These are phyloP conservation scores for Stenolophus ochropezus DNA, from an alignment of 2,888 invertebrate species.

Conservation along the genomic window DNA sequence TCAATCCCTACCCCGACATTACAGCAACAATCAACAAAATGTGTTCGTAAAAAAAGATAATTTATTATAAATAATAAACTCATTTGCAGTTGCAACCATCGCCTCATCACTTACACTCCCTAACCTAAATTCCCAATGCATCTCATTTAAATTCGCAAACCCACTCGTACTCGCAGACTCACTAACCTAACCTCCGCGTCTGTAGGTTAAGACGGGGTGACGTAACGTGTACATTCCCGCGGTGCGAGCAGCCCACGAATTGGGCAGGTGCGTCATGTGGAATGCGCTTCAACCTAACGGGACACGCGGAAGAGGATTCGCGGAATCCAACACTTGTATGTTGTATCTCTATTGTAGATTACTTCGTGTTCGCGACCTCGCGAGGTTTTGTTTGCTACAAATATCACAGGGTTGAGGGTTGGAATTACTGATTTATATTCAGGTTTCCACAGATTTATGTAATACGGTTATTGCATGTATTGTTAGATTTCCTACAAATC, in stretches of 20 bases:
- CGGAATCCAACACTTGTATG: not conserved
- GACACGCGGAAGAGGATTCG: not conserved
- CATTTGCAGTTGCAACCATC: not conserved
- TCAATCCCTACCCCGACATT: too few species aligned
- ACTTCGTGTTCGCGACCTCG: not conserved
- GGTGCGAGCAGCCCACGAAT: constrained; percentile 18
- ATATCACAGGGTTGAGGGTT: too few species aligned
- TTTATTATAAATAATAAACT: too few species aligned
- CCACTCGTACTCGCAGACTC: not conserved
- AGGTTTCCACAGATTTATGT: too few species aligned
- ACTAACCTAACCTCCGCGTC: constrained; percentile 13
- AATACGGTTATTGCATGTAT: too few species aligned
- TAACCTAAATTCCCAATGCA: not conserved
- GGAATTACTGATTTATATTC: too few species aligned
- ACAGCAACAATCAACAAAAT: too few species aligned
- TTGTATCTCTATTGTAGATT: not conserved
- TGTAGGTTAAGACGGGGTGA: constrained; percentile 28
- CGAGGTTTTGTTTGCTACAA: too few species aligned
- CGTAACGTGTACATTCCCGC: constrained; percentile 14
- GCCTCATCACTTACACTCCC: not conserved
- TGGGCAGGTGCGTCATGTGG: constrained; percentile 21
- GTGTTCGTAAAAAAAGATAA: too few species aligned
- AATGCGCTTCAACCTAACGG: constrained; percentile 1
- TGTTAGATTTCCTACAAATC: too few species aligned
- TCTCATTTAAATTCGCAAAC: not conserved